A percentile compares a stretch with the other conserved stretches of the same genome.
These are phyloP conservation scores for Felis chaus DNA, from an alignment of 2,113 vertebrate genomes.

Conservation along the genomic window DNA sequence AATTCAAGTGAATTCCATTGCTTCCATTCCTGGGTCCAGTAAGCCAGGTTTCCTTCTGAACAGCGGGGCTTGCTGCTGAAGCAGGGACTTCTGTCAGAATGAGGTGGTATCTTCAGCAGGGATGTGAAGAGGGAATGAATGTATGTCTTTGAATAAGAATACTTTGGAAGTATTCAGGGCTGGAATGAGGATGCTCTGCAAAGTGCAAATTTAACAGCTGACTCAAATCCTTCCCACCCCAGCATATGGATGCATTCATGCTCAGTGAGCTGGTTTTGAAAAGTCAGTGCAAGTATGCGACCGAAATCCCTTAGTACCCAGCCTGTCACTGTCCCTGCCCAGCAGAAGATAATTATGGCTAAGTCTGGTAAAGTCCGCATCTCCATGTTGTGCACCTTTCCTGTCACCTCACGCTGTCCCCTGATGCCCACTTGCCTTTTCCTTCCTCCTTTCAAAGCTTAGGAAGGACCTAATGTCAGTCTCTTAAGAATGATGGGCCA, in stretches of 20 bases:
- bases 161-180: background rate
- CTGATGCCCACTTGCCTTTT: background rate
- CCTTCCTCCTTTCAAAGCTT: background rate
- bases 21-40: background rate
- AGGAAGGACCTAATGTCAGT: background rate
- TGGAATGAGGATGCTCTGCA: background rate
- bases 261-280: background rate
- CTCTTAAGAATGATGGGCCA: background rate
- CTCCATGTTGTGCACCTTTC: accelerated
- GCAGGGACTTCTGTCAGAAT: background rate
- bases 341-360: background rate
- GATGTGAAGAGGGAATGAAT: background rate
- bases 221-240: background rate
- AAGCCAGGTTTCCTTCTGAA: background rate
- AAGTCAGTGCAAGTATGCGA: background rate
- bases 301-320: background rate
- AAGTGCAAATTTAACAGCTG: background rate
- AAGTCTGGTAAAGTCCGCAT: background rate
- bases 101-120: background rate
- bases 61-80: background rate
- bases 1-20: background rate
- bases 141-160: background rate
- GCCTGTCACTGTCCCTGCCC: background rate
- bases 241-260: background rate
- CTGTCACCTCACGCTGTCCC: background rate